Evolutionary conservation across 2,797 vertebrate species (phyloP), one percentile per base, ranked within the genome.

Genomic region (Jordanella pulchra): DNA sequence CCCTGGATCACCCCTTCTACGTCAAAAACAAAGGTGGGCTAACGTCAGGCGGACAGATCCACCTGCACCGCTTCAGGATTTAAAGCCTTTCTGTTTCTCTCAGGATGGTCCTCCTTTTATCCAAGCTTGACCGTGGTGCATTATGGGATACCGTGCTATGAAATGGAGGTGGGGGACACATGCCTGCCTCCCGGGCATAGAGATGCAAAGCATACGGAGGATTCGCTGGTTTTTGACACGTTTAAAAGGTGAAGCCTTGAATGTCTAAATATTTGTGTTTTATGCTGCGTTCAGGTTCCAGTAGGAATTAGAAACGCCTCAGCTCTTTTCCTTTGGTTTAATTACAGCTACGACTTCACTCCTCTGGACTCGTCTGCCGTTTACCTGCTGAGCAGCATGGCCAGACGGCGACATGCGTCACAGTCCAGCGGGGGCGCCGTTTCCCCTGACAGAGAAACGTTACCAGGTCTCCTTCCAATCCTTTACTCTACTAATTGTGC

Each of bases 21-120:
- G 96, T 98, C 84, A 98, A 96, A 95, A 96, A 95, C 90, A 99
- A 98, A 97, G 98, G 98, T 99, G 92, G 13, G 80, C 12, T 17
- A 1, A 42, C 11, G 5, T 32, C 0, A 14, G n/a, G 7, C 1
- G 21, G 54, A 1, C 28, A 27, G 42, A 15, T 18, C 44, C 63
- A 45, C 21, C 12, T 3, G 12, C 12, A 14, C 9, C 10, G 0
- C 28, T 10, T 64, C 7, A 63, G 54, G 1, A 44, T 71, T 58
- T 15, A 60, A 53, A 32, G 17, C n/a, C 27, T 23, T 17, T 23
- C 47, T 9, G 35, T 7, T 5, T 72, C 47, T 54, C 10, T 47
- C 81, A 99, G 98, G 98, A 75, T 99, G 98, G 98, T 97, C 97
- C 17, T 99, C 98, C 39, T 99, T 99, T 93, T 96, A 98, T 89